Conservation (phyloP, 2,797 vertebrate genomes). For the Pristis pectinata region DNA sequence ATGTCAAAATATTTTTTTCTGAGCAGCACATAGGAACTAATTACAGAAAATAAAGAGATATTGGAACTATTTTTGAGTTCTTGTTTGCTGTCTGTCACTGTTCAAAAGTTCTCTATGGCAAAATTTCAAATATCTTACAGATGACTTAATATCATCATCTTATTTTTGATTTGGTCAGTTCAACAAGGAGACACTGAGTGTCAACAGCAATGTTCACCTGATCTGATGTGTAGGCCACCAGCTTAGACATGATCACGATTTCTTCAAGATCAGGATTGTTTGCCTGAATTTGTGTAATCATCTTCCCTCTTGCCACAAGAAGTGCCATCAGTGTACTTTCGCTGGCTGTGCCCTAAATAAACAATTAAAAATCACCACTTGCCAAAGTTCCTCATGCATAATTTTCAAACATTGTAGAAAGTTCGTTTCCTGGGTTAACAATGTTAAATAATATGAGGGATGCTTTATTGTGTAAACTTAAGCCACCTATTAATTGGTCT, state of each 20-base stretch:
- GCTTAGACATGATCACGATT: conserved; percentile 64
- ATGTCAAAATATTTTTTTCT: background rate
- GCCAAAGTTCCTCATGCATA: background rate
- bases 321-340: conserved; percentile 81
- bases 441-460: background rate
- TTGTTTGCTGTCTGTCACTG: background rate
- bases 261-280: conserved; percentile 56
- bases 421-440: too few relatives aligned
- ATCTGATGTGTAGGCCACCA: conserved; percentile 86
- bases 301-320: conserved; percentile 80
- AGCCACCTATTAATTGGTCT: background rate
- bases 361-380: conserved; percentile 1
- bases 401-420: too few relatives aligned
- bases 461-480: background rate
- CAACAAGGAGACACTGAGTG: background rate
- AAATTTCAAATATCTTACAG: background rate
- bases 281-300: conserved; percentile 49
- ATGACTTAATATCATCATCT: background rate
- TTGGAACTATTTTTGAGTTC: background rate
- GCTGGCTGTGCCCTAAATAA: conserved; percentile 75
- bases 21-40: background rate
- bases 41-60: background rate
- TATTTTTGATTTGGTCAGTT: background rate
- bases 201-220: conserved; percentile 62
- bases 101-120: background rate